A percentile compares a stretch with the other conserved stretches of the same genome.
Evolutionary conservation across 2,797 vertebrate species (phyloP).

Genomic region (Catharus ustulatus): DNA sequence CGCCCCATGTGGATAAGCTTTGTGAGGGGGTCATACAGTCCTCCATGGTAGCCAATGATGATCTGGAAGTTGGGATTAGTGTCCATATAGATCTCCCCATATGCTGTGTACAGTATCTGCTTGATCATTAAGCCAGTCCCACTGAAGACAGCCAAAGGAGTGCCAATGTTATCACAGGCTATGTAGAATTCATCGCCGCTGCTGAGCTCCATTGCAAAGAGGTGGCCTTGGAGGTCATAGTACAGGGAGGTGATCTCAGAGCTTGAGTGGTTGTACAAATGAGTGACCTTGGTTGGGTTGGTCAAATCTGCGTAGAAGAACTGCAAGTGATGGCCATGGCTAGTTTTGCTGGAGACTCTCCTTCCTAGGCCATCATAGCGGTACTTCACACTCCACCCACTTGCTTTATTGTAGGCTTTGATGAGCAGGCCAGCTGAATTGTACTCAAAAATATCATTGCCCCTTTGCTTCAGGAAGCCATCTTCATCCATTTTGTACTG

Average conservation of each 20-base stretch:
- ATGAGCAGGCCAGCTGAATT: conserved; percentile 91
- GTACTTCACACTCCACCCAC: conserved; percentile 91
- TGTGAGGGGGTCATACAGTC: conserved; percentile 94
- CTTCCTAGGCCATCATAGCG: conserved; percentile 94
- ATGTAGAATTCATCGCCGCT: conserved; percentile 97
- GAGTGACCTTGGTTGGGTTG: conserved; percentile 93
- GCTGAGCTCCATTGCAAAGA: conserved; percentile 98
- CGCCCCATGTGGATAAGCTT: conserved; percentile 95
- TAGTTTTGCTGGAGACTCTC: conserved; percentile 91
- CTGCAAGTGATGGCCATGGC: conserved; percentile 90
- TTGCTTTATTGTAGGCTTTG: conserved; percentile 91
- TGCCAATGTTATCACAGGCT: conserved; percentile 96
- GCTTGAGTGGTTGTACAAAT: conserved; percentile 98
- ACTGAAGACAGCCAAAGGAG: conserved; percentile 95
- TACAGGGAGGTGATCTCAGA: conserved; percentile 97
- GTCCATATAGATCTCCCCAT: conserved; percentile 97
- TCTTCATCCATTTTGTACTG: conserved; percentile 96
- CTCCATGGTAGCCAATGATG: conserved; percentile 93
- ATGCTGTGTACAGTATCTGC: conserved; percentile 93
- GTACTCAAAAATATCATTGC: conserved; percentile 94
- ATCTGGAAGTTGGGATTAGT: conserved; percentile 95
- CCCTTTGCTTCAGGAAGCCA: conserved; percentile 92
- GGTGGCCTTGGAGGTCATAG: conserved; percentile 97
- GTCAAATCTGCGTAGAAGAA: conserved; percentile 97
- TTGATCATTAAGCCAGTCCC: conserved; percentile 97